A percentile compares a stretch with the other conserved stretches of the same genome.
phyloP scores from a whole-genome alignment of 2,888 invertebrate genomes.

The Rhogogaster chlorosoma region DNA sequence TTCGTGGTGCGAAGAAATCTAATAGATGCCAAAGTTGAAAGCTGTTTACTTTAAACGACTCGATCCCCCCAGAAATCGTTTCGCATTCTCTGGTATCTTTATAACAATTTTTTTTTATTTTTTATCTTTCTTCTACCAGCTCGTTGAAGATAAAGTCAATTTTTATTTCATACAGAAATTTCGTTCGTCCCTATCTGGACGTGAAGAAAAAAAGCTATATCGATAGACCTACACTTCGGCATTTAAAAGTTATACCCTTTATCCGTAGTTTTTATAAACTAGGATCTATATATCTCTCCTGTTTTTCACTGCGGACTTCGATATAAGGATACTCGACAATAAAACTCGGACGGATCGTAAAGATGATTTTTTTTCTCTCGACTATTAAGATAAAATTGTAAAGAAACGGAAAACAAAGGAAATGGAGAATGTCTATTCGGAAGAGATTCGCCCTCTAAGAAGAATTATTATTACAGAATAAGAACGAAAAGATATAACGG shows the following conservation, averaged over 20 bases:
- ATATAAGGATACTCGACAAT: neutral
- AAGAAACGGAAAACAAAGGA: neutral
- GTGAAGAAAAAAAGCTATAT: neutral
- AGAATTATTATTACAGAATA: neutral
- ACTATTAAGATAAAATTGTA: neutral
- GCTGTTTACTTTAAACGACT: slow-evolving; percentile 14
- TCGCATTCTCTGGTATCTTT: neutral
- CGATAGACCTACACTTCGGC: neutral
- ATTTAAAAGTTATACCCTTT: neutral
- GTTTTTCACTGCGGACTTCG: neutral
- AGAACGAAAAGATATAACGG: slow-evolving; percentile 13
- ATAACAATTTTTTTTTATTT: neutral
- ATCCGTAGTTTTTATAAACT: neutral
- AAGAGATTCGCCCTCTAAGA: neutral
- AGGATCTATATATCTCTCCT: neutral
- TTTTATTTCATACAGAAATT: neutral
- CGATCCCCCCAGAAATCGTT: neutral
- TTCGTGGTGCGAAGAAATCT: slow-evolving; percentile 3
- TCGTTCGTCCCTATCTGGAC: neutral
- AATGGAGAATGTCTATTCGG: neutral
- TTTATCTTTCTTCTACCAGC: neutral
- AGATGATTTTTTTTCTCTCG: neutral
- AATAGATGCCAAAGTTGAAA: slow-evolving; percentile 14
- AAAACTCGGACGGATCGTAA: neutral
- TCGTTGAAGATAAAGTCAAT: neutral